phyloP scores from a whole-genome alignment of 2,113 vertebrate species.

The Panurus biarmicus region DNA sequence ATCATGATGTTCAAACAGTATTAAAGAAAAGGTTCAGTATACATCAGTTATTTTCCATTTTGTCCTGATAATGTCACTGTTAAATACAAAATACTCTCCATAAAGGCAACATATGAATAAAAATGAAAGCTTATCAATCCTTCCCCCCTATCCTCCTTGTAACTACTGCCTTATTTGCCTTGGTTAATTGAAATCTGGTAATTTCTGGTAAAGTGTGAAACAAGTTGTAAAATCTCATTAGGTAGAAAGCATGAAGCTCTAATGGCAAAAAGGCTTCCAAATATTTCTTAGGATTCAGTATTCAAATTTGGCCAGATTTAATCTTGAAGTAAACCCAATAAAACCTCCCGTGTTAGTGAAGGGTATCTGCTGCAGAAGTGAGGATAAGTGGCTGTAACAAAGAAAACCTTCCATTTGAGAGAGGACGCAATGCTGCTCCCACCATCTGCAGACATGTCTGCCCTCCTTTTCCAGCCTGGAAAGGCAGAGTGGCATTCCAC shows the following conservation, averaged over 20 bases:
- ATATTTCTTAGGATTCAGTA: not conserved
- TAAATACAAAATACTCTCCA: not conserved
- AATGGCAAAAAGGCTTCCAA: not conserved
- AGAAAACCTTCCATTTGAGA: not conserved
- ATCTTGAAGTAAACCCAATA: not conserved
- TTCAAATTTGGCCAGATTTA: not conserved
- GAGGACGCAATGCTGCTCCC: not conserved
- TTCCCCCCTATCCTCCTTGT: rapidly evolving
- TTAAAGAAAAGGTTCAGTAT: not conserved
- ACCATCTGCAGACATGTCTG: not conserved
- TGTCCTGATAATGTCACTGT: not conserved
- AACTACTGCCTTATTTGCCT: not conserved
- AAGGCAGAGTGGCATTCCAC: not conserved
- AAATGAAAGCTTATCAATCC: not conserved
- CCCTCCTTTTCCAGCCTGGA: not conserved
- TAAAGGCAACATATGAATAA: not conserved
- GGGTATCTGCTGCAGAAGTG: not conserved
- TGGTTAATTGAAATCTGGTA: not conserved
- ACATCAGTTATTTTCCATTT: not conserved
- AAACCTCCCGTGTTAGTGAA: not conserved
- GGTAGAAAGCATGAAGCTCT: not conserved
- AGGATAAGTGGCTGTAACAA: not conserved
- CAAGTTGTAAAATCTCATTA: not conserved
- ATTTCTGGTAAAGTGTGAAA: not conserved
- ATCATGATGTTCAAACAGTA: not conserved